These are phyloP conservation scores for Brotogeris chrysoptera DNA, from an alignment of 2,797 vertebrate genomes.

Conservation along the genomic window DNA sequence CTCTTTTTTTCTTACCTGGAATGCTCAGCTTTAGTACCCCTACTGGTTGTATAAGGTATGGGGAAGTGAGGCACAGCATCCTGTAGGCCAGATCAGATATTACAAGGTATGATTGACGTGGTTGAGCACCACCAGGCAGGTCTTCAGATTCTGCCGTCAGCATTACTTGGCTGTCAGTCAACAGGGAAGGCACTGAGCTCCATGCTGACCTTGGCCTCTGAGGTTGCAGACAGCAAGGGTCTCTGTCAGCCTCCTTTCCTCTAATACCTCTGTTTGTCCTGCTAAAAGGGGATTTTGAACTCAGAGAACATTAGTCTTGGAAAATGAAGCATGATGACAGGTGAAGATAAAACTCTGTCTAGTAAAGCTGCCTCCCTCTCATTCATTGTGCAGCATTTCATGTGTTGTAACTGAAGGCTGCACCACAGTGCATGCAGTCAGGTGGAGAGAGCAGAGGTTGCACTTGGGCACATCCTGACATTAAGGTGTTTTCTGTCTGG, in stretches of 20 bases:
- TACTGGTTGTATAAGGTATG: neutral
- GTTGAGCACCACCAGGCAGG: neutral
- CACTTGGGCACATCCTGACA: neutral
- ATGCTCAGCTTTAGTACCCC: neutral
- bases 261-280: fast-evolving
- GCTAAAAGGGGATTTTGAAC: neutral
- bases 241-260: neutral
- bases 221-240: neutral
- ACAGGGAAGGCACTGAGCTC: neutral
- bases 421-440: neutral
- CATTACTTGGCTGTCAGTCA: neutral
- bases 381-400: neutral
- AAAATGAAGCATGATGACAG: neutral
- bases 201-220: fast-evolving
- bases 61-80: neutral
- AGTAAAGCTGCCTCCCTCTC: neutral
- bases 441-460: neutral
- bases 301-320: neutral
- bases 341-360: neutral
- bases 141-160: neutral
- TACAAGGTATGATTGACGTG: neutral
- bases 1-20: neutral
- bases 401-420: neutral
- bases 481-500: neutral
- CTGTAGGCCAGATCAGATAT: neutral